Conservation (phyloP, 2,113 vertebrate species). For the Lamprotornis superbus region DNA sequence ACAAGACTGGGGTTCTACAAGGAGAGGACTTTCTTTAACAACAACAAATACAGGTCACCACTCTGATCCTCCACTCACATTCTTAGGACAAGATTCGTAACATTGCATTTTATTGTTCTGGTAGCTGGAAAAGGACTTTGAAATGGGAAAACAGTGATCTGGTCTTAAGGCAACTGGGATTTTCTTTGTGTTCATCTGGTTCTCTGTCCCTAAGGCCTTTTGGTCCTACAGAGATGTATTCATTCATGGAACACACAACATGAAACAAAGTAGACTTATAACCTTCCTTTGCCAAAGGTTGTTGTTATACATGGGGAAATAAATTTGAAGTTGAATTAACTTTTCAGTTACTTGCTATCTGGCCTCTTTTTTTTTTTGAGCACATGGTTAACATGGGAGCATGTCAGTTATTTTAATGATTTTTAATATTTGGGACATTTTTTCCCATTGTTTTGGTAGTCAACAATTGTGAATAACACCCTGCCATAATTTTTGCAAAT, state of each 20-base stretch:
- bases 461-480: neutral
- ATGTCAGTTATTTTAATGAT: neutral
- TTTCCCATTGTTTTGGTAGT: neutral
- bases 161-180: neutral
- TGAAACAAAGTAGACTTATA: neutral
- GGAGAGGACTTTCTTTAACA: neutral
- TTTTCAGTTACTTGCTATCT: neutral
- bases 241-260: neutral
- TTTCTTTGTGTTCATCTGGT: neutral
- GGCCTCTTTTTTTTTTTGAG: neutral
- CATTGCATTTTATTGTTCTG: neutral
- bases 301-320: neutral
- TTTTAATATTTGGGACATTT: neutral
- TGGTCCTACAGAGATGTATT: neutral
- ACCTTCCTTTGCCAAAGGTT: neutral
- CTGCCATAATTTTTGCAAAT: neutral
- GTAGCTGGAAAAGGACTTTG: neutral
- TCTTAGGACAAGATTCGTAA: neutral
- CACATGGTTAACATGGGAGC: neutral
- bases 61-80: neutral
- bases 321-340: neutral
- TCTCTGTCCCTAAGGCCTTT: neutral
- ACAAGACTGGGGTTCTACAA: accelerated
- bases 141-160: neutral
- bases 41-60: neutral